phyloP scores from a whole-genome alignment of 1,140 invertebrate genomes.

The Pristionchus pacificus region DNA sequence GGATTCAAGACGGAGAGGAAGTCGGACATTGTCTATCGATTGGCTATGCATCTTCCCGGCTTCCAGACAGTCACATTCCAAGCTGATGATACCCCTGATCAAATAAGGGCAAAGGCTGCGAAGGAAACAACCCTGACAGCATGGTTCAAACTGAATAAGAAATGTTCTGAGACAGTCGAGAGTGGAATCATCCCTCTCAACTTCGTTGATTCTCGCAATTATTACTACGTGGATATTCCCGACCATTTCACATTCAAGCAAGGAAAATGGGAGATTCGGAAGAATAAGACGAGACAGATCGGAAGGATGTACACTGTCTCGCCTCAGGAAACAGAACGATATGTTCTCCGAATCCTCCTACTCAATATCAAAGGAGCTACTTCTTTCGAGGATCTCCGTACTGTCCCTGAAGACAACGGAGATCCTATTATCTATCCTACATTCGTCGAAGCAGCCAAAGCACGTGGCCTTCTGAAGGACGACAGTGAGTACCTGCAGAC shows the following conservation, averaged over 20 bases:
- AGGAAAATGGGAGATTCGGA: neutral
- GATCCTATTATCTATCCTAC: neutral
- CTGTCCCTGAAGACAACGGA: neutral
- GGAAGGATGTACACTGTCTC: neutral
- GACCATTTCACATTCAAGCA: neutral
- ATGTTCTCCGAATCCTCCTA: neutral
- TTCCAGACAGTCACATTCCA: neutral
- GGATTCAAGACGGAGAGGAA: neutral
- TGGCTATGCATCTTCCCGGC: neutral
- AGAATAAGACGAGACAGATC: neutral
- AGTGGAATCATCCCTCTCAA: too few species aligned
- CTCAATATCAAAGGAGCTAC: neutral
- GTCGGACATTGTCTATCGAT: neutral
- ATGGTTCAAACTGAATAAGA: constrained; percentile 12
- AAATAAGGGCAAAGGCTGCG: neutral
- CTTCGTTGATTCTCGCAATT: neutral
- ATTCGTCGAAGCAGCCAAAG: neutral
- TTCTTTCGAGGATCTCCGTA: neutral
- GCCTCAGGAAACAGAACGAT: neutral
- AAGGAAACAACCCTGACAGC: neutral
- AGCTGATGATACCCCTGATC: neutral
- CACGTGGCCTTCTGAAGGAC: neutral
- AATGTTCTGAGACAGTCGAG: neutral
- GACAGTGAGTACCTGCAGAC: neutral
- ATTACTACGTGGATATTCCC: neutral